Percentiles rank a stretch among this genome's conserved stretches.
These are phyloP conservation scores for Chloroclysta siterata DNA, from an alignment of 2,888 invertebrate genomes.

Conservation along the genomic window DNA sequence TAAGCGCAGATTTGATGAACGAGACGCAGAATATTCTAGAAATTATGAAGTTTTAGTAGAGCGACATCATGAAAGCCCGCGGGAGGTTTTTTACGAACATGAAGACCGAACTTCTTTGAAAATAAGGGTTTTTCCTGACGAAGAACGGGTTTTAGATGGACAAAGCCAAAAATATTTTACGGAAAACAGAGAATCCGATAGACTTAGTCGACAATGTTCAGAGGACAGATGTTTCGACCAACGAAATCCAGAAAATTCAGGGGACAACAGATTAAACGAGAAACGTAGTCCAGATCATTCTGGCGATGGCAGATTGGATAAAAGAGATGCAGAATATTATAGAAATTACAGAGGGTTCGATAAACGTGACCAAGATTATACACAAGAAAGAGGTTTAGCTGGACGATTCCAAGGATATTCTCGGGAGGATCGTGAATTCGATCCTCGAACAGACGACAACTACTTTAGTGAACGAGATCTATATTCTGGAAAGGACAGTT, in stretches of 20 bases:
- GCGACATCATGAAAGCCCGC: neutral
- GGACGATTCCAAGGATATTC: slow-evolving; percentile 1
- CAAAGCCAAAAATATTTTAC: neutral
- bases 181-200: neutral
- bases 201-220: neutral
- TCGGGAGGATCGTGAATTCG: neutral
- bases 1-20: neutral
- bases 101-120: neutral
- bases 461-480: too few species aligned
- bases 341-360: neutral
- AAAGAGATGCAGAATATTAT: slow-evolving; percentile 1
- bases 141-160: too few species aligned
- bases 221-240: neutral
- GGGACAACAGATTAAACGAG: neutral
- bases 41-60: neutral
- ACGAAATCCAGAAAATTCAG: neutral
- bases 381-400: neutral
- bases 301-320: slow-evolving; percentile 2
- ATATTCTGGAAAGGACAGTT: too few species aligned
- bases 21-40: neutral
- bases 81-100: neutral
- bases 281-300: neutral
- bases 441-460: neutral
- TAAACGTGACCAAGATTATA: neutral
- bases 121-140: neutral